Evolutionary conservation across 2,113 vertebrate genomes (phyloP).

Genomic region (Physeter macrocephalus): DNA sequence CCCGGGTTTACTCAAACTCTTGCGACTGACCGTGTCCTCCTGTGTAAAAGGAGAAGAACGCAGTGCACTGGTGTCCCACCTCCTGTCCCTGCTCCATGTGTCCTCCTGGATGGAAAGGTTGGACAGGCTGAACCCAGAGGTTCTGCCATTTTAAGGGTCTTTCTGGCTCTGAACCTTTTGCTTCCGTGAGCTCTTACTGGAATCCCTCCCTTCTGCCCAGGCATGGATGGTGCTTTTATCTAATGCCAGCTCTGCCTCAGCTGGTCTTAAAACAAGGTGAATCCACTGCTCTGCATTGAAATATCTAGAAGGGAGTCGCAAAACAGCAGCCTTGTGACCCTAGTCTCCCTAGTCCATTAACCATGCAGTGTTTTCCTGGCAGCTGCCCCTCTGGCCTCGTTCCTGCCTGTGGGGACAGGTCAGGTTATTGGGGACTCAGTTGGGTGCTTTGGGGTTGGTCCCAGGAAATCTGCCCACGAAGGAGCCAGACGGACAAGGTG

Average conservation of each 20-base stretch:
- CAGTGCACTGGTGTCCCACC: fast-evolving
- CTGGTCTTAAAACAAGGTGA: background rate
- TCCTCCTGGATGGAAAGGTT: background rate
- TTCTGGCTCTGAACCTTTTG: background rate
- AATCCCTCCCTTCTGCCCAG: background rate
- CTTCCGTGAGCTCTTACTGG: background rate
- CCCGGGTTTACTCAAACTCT: background rate
- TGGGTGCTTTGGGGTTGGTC: background rate
- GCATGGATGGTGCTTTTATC: background rate
- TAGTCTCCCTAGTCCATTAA: background rate
- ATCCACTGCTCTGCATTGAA: background rate
- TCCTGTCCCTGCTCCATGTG: fast-evolving
- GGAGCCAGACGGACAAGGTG: background rate
- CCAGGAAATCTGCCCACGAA: background rate
- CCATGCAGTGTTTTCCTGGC: background rate
- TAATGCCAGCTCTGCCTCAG: background rate
- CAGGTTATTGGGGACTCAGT: background rate
- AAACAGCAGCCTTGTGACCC: fast-evolving
- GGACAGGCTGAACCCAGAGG: background rate
- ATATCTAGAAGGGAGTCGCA: background rate
- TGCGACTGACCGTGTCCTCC: fast-evolving
- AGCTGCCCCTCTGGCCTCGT: background rate
- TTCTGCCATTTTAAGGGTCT: background rate
- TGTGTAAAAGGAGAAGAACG: background rate
- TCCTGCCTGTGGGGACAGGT: background rate